Evolutionary conservation across 2,888 invertebrate species (phyloP).

Genomic region (Hirudinaria manillensis): DNA sequence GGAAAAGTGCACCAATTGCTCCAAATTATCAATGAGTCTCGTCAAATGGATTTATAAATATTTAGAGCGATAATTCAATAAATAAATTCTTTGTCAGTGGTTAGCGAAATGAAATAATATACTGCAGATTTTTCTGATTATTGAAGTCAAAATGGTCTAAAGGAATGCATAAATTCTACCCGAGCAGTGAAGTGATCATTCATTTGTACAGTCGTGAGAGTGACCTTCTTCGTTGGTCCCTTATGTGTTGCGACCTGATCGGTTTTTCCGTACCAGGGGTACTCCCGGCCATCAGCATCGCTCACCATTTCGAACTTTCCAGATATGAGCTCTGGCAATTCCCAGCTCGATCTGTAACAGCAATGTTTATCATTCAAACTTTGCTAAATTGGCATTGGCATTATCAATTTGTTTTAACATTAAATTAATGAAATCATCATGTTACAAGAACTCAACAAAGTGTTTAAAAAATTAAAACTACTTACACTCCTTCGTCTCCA

Average conservation of each 20-base stretch:
- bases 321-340: slow-evolving; percentile 52
- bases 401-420: neutral
- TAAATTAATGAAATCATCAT: too few species aligned
- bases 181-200: slow-evolving; percentile 55
- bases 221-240: slow-evolving; percentile 48
- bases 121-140: too few species aligned
- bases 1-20: too few species aligned
- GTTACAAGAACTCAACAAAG: too few species aligned
- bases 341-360: slow-evolving; percentile 52
- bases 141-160: too few species aligned
- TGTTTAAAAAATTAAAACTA: neutral
- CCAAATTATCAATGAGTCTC: too few species aligned
- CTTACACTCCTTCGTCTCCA: slow-evolving; percentile 52
- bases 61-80: too few species aligned
- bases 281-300: slow-evolving; percentile 54
- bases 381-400: neutral
- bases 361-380: neutral
- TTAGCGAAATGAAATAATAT: too few species aligned
- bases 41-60: too few species aligned
- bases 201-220: slow-evolving; percentile 50
- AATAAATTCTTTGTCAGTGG: too few species aligned
- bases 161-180: slow-evolving; percentile 13
- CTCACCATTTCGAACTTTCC: slow-evolving; percentile 52
- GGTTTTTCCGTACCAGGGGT: slow-evolving; percentile 53
- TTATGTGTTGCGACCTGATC: slow-evolving; percentile 49